Conservation (phyloP, 2,888 invertebrate species). For the Leptinotarsa tumamoca region DNA sequence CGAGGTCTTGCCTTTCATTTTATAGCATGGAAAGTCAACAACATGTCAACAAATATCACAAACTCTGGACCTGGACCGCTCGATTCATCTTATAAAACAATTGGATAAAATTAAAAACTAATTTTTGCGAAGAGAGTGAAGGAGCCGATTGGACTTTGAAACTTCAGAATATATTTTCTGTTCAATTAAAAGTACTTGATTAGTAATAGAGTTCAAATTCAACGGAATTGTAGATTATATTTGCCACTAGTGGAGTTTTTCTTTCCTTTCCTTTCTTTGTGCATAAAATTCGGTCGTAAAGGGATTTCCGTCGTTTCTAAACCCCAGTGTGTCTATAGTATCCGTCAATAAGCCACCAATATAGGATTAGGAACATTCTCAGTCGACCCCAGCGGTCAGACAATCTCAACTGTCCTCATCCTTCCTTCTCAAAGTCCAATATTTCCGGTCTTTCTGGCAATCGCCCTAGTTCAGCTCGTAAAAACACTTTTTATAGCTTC, state of each 20-base stretch:
- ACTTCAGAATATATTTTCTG: too few species aligned
- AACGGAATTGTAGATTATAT: too few species aligned
- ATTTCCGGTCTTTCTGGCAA: slow-evolving; percentile 52
- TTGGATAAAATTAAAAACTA: too few species aligned
- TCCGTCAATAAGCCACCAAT: slow-evolving; percentile 45
- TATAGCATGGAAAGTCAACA: too few species aligned
- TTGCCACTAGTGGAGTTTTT: not conserved
- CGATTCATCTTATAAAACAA: too few species aligned
- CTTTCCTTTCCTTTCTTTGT: not conserved
- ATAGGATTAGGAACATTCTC: slow-evolving; percentile 33
- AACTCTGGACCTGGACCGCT: too few species aligned
- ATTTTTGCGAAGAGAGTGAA: too few species aligned
- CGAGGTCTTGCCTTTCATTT: too few species aligned
- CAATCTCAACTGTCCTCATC: slow-evolving; percentile 37
- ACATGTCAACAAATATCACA: too few species aligned
- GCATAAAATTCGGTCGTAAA: slow-evolving; percentile 4
- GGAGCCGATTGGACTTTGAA: too few species aligned
- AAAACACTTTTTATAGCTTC: slow-evolving; percentile 54
- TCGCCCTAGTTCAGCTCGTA: slow-evolving; percentile 47
- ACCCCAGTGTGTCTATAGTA: slow-evolving; percentile 21
- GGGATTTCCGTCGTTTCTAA: slow-evolving; percentile 15
- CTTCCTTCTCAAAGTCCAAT: slow-evolving; percentile 47
- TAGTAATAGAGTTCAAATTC: too few species aligned
- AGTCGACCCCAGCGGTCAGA: slow-evolving; percentile 31
- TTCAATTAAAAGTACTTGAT: too few species aligned